These are phyloP conservation scores for Acronicta aceris DNA, from an alignment of 2,888 invertebrate species.

Conservation along the genomic window DNA sequence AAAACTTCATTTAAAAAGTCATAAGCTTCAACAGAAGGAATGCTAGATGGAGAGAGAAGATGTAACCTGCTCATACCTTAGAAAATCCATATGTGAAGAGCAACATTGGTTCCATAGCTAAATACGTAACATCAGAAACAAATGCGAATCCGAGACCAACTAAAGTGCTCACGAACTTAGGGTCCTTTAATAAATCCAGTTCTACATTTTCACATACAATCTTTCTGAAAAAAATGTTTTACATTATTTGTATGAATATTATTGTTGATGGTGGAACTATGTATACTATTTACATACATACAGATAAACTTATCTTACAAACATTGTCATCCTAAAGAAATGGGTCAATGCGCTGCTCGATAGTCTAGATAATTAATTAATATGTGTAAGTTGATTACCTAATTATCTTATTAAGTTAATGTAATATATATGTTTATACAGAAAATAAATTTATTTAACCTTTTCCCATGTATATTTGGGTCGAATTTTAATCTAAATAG, in stretches of 20 bases:
- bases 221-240: constrained; percentile 71
- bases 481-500: no score
- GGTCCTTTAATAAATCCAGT: constrained; percentile 79
- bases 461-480: no score
- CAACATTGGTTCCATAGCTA: constrained; percentile 90
- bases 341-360: constrained; percentile 1
- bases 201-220: constrained; percentile 83
- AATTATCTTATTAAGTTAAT: no score
- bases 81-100: constrained; percentile 89
- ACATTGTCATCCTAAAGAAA: constrained; percentile 19
- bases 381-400: no score
- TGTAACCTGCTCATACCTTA: constrained; percentile 65
- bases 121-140: constrained; percentile 91
- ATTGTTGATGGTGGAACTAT: not conserved
- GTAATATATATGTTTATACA: no score
- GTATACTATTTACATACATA: not conserved
- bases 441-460: no score
- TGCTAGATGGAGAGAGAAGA: not conserved
- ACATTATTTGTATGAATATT: not conserved
- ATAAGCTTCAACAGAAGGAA: no score
- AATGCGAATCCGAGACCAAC: constrained; percentile 90
- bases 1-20: no score
- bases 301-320: constrained; percentile 9
- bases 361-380: not conserved
- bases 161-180: constrained; percentile 78